phyloP scores from a whole-genome alignment of 2,113 vertebrate genomes.

The Emydura subglobosa region DNA sequence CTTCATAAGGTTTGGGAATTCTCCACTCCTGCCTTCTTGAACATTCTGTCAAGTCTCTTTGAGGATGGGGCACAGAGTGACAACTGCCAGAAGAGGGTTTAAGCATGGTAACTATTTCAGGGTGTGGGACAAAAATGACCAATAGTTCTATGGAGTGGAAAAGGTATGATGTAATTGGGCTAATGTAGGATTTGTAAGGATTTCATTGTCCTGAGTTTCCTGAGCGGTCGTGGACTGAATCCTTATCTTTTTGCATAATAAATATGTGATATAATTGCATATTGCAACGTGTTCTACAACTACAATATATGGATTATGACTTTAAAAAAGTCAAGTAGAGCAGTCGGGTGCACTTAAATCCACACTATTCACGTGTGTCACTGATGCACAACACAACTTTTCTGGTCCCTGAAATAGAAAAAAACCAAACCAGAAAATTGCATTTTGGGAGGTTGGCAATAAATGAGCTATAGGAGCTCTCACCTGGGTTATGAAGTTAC shows the following conservation, averaged over 20 bases:
- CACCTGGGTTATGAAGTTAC: not conserved
- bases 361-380: not conserved
- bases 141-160: not conserved
- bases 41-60: constrained; percentile 20
- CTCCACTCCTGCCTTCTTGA: constrained; percentile 44
- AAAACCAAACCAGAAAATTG: not conserved
- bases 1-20: constrained; percentile 24
- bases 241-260: constrained; percentile 15
- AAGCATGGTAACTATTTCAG: constrained; percentile 66
- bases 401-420: not conserved
- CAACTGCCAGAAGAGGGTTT: constrained; percentile 62
- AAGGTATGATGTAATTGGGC: not conserved
- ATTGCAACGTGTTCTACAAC: not conserved
- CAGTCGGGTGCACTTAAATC: not conserved
- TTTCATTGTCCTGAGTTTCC: not conserved
- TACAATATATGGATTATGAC: constrained; percentile 3
- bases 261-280: not conserved
- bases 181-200: not conserved
- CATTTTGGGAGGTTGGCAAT: not conserved
- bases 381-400: not conserved
- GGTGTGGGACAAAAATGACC: not conserved
- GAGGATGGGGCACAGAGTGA: constrained; percentile 31
- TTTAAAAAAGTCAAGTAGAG: not conserved
- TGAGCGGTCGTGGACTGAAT: not conserved
- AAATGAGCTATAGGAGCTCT: not conserved